phyloP scores from a whole-genome alignment of 2,797 vertebrate genomes.

The Manis crassicaudata region DNA sequence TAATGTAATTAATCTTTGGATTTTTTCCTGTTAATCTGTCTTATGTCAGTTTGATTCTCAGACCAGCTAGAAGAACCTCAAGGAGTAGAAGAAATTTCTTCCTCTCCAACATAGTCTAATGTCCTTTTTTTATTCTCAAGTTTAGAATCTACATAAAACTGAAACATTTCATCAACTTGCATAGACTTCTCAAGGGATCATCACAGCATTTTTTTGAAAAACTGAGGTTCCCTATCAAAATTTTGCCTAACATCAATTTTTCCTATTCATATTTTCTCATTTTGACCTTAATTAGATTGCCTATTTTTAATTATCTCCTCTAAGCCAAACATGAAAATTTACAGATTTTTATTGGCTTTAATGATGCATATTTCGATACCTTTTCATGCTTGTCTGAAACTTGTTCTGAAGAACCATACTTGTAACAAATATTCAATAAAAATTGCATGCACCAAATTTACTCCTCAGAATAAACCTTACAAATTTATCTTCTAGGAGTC shows the following conservation, averaged over 20 bases:
- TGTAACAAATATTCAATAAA: not conserved
- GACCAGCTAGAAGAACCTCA: no score
- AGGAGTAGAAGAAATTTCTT: no score
- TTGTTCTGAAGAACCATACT: not conserved
- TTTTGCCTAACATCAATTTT: not conserved
- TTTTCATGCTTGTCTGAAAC: not conserved
- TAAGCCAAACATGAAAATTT: not conserved
- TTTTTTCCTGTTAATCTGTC: no score
- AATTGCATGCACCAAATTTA: not conserved
- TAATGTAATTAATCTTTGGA: no score
- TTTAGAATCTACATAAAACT: not conserved
- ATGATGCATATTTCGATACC: not conserved
- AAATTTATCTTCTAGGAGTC: not conserved
- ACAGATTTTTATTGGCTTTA: not conserved
- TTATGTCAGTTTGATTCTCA: no score
- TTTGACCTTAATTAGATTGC: not conserved
- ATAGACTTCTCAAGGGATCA: not conserved
- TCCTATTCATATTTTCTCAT: not conserved
- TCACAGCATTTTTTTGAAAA: not conserved
- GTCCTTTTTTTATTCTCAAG: not conserved
- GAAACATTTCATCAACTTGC: not conserved
- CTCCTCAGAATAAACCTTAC: not conserved
- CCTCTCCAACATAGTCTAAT: not conserved
- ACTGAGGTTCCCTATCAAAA: not conserved
- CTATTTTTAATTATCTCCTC: not conserved